A percentile compares a stretch with the other conserved stretches of the same genome.
Evolutionary conservation across 2,797 vertebrate genomes (phyloP).

Genomic region (Melanotaenia trifasciata): DNA sequence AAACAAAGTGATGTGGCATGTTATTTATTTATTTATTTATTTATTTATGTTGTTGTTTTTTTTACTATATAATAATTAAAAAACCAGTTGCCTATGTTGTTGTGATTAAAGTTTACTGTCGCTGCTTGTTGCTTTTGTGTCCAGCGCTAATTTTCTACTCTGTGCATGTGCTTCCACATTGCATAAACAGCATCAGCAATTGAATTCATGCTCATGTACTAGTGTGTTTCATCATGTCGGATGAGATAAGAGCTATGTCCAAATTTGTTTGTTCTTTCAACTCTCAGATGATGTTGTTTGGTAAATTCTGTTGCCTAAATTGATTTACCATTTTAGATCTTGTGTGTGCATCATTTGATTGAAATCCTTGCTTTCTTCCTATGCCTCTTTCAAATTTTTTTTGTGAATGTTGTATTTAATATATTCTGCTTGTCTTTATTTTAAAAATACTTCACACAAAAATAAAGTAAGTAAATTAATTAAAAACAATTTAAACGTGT

Average conservation of each 20-base stretch:
- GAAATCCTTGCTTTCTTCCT: background rate
- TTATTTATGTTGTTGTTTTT: constrained; percentile 5
- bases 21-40: background rate
- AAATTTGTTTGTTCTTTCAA: constrained; percentile 30
- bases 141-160: constrained; percentile 34
- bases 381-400: background rate
- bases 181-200: constrained; percentile 31
- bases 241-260: constrained; percentile 37
- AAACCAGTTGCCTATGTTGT: background rate
- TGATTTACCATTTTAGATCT: background rate
- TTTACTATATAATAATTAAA: constrained; percentile 14
- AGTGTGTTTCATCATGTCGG: constrained; percentile 37
- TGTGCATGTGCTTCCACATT: constrained; percentile 22
- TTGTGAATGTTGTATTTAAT: background rate
- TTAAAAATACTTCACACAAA: background rate
- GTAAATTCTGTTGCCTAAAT: constrained; percentile 13
- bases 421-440: background rate
- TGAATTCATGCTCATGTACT: constrained; percentile 40
- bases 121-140: constrained; percentile 21
- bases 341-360: background rate
- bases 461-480: background rate
- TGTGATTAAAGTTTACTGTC: constrained; percentile 15
- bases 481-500: background rate
- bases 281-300: constrained; percentile 5
- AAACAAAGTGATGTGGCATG: constrained; percentile 17